These are phyloP conservation scores for Trichonephila inaurata DNA, from an alignment of 1,140 invertebrate genomes.

Conservation along the genomic window DNA sequence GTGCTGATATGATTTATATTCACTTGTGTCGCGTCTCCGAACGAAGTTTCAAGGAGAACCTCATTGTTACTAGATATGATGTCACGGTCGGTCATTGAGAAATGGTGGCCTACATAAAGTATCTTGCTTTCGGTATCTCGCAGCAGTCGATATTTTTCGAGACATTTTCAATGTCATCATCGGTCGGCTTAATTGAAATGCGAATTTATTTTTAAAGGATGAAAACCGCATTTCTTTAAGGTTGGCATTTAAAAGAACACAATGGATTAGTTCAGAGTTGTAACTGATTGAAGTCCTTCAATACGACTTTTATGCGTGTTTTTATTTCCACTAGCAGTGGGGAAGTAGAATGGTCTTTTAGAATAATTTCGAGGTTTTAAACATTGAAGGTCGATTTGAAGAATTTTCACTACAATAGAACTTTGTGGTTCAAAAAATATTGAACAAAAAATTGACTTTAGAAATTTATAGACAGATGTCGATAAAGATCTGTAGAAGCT, in stretches of 20 bases:
- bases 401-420: no score
- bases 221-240: background rate
- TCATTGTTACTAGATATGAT: background rate
- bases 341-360: no score
- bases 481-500: no score
- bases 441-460: no score
- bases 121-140: background rate
- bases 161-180: background rate
- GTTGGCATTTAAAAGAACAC: background rate
- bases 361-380: no score
- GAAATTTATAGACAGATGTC: no score
- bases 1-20: constrained; percentile 39
- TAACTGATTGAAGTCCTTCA: no score
- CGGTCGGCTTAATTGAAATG: background rate
- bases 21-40: constrained; percentile 11
- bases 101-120: background rate
- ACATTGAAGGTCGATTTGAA: no score
- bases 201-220: background rate
- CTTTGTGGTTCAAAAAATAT: no score
- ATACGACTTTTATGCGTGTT: no score
- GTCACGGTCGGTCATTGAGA: constrained; percentile 16
- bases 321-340: no score
- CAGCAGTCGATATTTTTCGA: background rate
- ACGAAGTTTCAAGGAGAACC: background rate
- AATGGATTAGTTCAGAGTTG: background rate